Evolutionary conservation across 1,140 invertebrate species (phyloP), one percentile per base, ranked within the genome.

Genomic region (Tenebrio molitor): DNA sequence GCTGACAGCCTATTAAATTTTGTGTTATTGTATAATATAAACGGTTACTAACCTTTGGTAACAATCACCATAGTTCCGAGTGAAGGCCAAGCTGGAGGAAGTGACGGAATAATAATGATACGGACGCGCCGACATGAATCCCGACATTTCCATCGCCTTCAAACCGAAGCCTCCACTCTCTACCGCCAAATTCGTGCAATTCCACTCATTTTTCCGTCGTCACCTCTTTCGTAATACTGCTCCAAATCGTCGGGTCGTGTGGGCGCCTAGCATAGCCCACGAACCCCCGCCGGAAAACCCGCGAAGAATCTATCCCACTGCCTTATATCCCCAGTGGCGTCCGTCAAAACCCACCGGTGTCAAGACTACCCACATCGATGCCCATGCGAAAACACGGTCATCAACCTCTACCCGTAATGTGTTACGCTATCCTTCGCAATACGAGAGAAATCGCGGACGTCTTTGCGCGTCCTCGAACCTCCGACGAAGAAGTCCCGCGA

Each of bases 331-430:
- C 46, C 21, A 58, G 50, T 12, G 23, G 21, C 23, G 23, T 58
- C 76, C 71, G 71, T 72, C 74, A 77, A 76, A 77, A 75, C 44
- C 71, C 33, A 73, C 69, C 69, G 44, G 66, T 68, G 53, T 41
- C 58, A 69, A 69, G 42, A 75, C 50, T 65, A 46, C 53, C 65
- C 66, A 73, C 64, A 72, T 41, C 69, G 21, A 68, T 63, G 23
- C 41, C 36, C 58, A 42, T 74, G 69, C 63, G 69, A 76, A 77
- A 69, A 68, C 16, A 25, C 77, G 78, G 76, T 80, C 78, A 67
- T 69, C 71, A 71, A 79, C 73, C 79, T 75, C 63, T 29, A 44
- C 41, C 63, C 76, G 77, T 80, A 80, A 80, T 80, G 79, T 80
- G 79, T 80, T 80, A 80, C 79, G 79, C 73, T 74, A 75, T 74